Conservation (phyloP, 2,888 invertebrate species). For the Trissolcus brochymenae region DNA sequence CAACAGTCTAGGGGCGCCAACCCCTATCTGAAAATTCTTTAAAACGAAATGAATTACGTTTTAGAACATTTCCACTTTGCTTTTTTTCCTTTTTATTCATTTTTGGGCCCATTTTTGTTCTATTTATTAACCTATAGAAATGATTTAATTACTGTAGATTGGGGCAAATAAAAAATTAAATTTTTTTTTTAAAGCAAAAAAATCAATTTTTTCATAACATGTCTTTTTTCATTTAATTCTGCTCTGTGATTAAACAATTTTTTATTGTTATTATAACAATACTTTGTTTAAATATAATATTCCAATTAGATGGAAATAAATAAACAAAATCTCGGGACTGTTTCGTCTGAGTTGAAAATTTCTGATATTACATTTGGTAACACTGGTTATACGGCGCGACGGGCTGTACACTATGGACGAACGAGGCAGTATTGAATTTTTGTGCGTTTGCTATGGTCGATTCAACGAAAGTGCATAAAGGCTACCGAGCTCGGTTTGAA, state of each 20-base stretch:
- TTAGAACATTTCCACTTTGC: too few relatives aligned
- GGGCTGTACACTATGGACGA: slow-evolving; percentile 69
- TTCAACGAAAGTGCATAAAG: slow-evolving; percentile 73
- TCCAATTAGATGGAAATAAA: too few relatives aligned
- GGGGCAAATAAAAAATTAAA: neutral
- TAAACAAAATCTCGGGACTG: too few relatives aligned
- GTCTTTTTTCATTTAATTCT: neutral
- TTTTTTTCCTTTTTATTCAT: too few relatives aligned
- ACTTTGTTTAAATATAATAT: too few relatives aligned
- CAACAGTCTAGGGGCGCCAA: too few relatives aligned
- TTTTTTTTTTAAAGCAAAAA: neutral
- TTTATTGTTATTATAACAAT: too few relatives aligned
- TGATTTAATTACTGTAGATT: neutral
- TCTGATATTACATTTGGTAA: slow-evolving; percentile 66
- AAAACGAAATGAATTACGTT: too few relatives aligned
- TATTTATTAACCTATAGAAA: slow-evolving; percentile 23
- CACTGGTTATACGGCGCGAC: slow-evolving; percentile 69
- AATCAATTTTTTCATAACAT: neutral
- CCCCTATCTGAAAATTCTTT: too few relatives aligned
- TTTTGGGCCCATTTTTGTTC: slow-evolving; percentile 11
- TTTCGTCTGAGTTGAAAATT: neutral
- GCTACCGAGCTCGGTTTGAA: slow-evolving; percentile 50
- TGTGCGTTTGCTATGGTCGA: slow-evolving; percentile 73
- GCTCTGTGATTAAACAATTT: too few relatives aligned
- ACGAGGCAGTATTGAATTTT: slow-evolving; percentile 74